Conservation (phyloP, 2,888 invertebrate genomes). For the Abscondita cerata region DNA sequence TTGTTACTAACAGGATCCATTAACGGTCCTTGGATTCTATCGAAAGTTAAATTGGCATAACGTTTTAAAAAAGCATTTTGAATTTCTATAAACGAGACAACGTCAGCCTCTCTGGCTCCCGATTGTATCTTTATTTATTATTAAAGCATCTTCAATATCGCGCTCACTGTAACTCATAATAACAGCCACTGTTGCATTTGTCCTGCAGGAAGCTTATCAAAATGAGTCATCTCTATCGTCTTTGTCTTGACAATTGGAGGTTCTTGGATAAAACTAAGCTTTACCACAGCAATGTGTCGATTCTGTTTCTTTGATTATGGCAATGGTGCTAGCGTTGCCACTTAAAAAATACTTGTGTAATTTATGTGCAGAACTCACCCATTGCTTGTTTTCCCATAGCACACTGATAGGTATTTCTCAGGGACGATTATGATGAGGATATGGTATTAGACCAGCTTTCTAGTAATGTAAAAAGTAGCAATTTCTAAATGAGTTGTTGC, state of each 20-base stretch:
- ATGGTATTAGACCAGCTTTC: slow-evolving; percentile 97
- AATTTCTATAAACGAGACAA: slow-evolving; percentile 92
- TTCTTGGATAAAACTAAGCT: slow-evolving; percentile 96
- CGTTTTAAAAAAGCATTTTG: slow-evolving; percentile 90
- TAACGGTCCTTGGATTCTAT: slow-evolving; percentile 91
- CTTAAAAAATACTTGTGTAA: too few species aligned
- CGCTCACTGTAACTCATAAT: slow-evolving; percentile 99
- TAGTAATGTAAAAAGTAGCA: slow-evolving; percentile 94
- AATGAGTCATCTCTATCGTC: slow-evolving; percentile 89
- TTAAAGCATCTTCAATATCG: slow-evolving; percentile 98
- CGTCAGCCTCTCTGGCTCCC: slow-evolving; percentile 94
- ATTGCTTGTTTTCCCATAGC: slow-evolving; percentile 99
- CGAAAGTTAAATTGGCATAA: slow-evolving; percentile 93
- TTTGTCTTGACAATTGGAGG: slow-evolving; percentile 94
- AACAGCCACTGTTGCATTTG: slow-evolving; percentile 97
- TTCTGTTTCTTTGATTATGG: slow-evolving; percentile 95
- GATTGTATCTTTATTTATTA: slow-evolving; percentile 95
- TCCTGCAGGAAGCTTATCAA: slow-evolving; percentile 97
- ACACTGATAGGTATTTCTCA: slow-evolving; percentile 98
- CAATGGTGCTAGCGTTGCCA: too few species aligned
- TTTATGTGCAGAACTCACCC: too few species aligned
- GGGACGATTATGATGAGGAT: slow-evolving; percentile 99
- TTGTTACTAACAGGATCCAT: slow-evolving; percentile 84
- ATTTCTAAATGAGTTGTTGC: slow-evolving; percentile 94
- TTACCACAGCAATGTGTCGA: slow-evolving; percentile 97